Percentiles rank a stretch among this genome's conserved stretches.
phyloP scores from a whole-genome alignment of 2,888 invertebrate species.

The Endomychus coccineus region DNA sequence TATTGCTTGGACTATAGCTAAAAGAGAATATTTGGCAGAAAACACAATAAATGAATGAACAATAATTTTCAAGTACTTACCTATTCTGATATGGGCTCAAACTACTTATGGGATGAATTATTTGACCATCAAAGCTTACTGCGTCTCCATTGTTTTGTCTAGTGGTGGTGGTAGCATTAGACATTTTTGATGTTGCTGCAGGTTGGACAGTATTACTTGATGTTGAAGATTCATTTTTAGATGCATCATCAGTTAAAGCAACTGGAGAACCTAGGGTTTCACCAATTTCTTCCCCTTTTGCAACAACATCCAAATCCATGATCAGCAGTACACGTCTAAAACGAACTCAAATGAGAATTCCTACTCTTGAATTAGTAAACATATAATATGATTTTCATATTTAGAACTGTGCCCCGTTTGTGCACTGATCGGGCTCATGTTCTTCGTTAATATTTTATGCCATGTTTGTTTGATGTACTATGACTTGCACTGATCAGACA shows the following conservation, averaged over 20 bases:
- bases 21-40: background rate
- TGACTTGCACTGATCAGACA: no score
- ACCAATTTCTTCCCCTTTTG: constrained; percentile 64
- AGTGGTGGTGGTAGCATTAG: constrained; percentile 1
- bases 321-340: constrained; percentile 77
- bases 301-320: constrained; percentile 66
- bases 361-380: background rate
- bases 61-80: constrained; percentile 42
- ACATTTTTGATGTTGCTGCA: constrained; percentile 1
- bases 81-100: constrained; percentile 92
- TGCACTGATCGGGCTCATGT: no score
- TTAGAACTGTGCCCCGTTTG: no score
- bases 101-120: constrained; percentile 71
- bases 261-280: constrained; percentile 73
- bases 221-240: background rate
- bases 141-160: constrained; percentile 7
- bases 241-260: constrained; percentile 31
- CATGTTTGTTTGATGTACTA: no score
- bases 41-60: background rate
- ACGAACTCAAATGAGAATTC: background rate
- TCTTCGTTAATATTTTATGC: no score
- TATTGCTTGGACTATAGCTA: background rate
- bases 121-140: constrained; percentile 32
- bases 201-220: background rate
- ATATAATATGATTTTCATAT: background rate